Evolutionary conservation across 2,797 vertebrate species (phyloP).

Genomic region (Melopsittacus undulatus): DNA sequence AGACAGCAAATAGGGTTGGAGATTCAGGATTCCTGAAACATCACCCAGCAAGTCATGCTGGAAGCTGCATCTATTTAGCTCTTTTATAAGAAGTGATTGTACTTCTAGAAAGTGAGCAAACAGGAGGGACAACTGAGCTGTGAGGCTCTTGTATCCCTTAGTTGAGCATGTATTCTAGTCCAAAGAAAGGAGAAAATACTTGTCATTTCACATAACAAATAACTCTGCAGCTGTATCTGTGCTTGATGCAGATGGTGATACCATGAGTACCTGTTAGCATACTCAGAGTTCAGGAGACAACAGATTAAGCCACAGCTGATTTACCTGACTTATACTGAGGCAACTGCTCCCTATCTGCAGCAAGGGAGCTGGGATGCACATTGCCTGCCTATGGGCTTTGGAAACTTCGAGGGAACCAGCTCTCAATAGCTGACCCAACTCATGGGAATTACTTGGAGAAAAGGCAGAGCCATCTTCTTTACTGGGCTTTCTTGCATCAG

Average conservation of each 20-base stretch:
- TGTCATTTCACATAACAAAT: not conserved
- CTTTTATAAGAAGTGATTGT: not conserved
- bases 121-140: not conserved
- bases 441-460: not conserved
- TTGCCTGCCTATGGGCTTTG: accelerated
- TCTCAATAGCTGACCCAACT: not conserved
- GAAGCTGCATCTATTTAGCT: not conserved
- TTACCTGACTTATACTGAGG: not conserved
- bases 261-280: not conserved
- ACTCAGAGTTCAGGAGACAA: not conserved
- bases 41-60: not conserved
- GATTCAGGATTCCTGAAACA: not conserved
- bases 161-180: not conserved
- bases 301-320: not conserved
- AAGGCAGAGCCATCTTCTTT: not conserved
- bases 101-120: not conserved
- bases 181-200: not conserved
- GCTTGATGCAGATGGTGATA: accelerated
- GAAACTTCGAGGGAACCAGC: not conserved
- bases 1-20: not conserved
- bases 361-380: accelerated
- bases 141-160: not conserved
- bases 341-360: not conserved
- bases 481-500: not conserved
- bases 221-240: not conserved